Conservation (phyloP, 2,113 vertebrate genomes). For the Erinaceus europaeus region DNA sequence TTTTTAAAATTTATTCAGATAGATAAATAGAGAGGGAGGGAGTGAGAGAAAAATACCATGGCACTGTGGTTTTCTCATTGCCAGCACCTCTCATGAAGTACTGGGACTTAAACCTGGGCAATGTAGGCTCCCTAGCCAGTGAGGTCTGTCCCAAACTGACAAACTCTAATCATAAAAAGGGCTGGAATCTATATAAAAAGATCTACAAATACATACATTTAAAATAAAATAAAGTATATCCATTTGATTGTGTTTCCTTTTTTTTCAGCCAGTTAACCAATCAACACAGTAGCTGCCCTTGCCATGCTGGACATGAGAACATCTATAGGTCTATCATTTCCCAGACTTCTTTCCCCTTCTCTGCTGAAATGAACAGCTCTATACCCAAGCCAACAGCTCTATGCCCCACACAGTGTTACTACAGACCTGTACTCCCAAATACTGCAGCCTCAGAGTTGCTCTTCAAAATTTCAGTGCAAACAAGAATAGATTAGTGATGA, state of each 20-base stretch:
- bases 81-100: too few species aligned
- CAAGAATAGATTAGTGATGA: neutral
- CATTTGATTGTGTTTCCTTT: neutral
- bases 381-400: too few species aligned
- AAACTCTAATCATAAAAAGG: slow-evolving; percentile 27
- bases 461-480: neutral
- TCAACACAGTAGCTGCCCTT: neutral
- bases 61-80: too few species aligned
- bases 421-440: neutral
- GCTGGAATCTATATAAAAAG: neutral
- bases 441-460: neutral
- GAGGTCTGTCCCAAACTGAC: too few species aligned
- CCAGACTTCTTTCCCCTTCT: neutral
- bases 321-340: neutral
- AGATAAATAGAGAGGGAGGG: too few species aligned
- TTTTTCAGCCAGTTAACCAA: slow-evolving; percentile 1
- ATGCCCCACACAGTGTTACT: rapidly evolving
- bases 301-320: neutral
- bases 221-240: neutral
- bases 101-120: too few species aligned
- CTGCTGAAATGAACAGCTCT: neutral
- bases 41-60: too few species aligned
- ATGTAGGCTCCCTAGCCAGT: too few species aligned
- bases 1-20: too few species aligned
- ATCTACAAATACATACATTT: slow-evolving; percentile 8